A percentile compares a stretch with the other conserved stretches of the same genome.
These are phyloP conservation scores for Mythimna vitellina DNA, from an alignment of 2,888 invertebrate genomes.

Conservation along the genomic window DNA sequence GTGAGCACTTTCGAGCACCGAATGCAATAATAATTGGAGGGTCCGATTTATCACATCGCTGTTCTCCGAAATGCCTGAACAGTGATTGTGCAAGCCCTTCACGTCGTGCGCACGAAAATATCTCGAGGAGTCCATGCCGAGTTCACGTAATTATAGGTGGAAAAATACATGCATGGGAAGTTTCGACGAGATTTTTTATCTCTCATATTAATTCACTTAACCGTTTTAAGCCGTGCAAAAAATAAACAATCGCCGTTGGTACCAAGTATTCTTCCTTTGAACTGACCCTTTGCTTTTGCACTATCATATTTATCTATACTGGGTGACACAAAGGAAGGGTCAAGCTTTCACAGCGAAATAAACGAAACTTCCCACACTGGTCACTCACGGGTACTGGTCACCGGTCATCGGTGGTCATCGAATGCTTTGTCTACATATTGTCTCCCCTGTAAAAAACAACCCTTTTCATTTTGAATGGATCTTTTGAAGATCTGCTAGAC, in stretches of 20 bases:
- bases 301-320: slow-evolving; percentile 79
- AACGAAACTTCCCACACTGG: slow-evolving; percentile 87
- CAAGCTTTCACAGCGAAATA: slow-evolving; percentile 80
- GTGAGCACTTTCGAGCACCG: slow-evolving; percentile 87
- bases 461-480: slow-evolving; percentile 78
- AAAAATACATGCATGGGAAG: slow-evolving; percentile 88
- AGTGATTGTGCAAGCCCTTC: slow-evolving; percentile 88
- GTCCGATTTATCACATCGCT: slow-evolving; percentile 89
- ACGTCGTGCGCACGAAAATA: slow-evolving; percentile 89
- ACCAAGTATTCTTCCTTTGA: slow-evolving; percentile 74
- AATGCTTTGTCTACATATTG: slow-evolving; percentile 83
- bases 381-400: slow-evolving; percentile 87
- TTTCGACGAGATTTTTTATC: slow-evolving; percentile 78
- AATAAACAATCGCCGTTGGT: slow-evolving; percentile 76
- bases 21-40: slow-evolving; percentile 90
- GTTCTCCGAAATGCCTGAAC: slow-evolving; percentile 88
- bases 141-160: slow-evolving; percentile 87
- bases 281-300: slow-evolving; percentile 79
- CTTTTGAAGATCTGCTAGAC: slow-evolving; percentile 76
- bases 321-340: slow-evolving; percentile 79
- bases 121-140: slow-evolving; percentile 85
- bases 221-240: slow-evolving; percentile 83
- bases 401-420: slow-evolving; percentile 89
- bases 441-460: slow-evolving; percentile 80
- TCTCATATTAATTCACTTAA: slow-evolving; percentile 79